Base-by-base conservation (phyloP, 2,888 invertebrate species). In the Priocnemis perturbator region DNA sequence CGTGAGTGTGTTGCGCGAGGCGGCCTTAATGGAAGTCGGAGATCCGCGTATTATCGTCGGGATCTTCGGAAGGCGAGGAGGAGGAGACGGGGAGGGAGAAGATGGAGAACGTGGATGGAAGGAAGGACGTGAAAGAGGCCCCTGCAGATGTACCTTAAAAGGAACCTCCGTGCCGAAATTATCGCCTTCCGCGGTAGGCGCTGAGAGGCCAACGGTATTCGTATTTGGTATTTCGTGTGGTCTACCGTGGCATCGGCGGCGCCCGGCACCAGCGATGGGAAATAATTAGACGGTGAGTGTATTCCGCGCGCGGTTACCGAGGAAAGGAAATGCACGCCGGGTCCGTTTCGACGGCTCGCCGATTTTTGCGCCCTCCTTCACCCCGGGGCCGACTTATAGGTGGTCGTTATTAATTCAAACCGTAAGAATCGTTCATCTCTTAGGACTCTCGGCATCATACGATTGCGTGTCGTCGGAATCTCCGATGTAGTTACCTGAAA, bases 21-120 rank as follows among this genome's bases (percentile, higher is more conserved):
- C 45, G 58, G 68, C 65, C 56, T 56, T 78, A 78, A 78, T 73
- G 71, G 77, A 75, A 65, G 77, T 64, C 71, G 67, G 73, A 75
- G 70, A 75, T 73, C 73, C 70, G 68, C 63, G 63, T 55, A 59
- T 63, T 59, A 77, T 77, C 77, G 64, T 50, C 20, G 37, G n/a
- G 70, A 74, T 74, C 68, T 68, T 55, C 37, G 62, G 64, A 57
- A 61, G 45, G n/a, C n/a, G n/a, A 30, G n/a, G 37, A 48, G 19
- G 26, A 26, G 14, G 52, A 30, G 26, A 30, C 4, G 20, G 3
- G 37, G 47, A 59, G 37, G 47, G 23, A 45, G 21, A 59, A 19
- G 59, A 63, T 21, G 63, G 57, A 60, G 55, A 45, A 17, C 56
- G 20, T 50, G 26, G 56, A 47, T 7, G 20, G 58, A 44, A 55